Conservation (phyloP, 30 jellyfish, hydroid and myxozoan species). For the Hydractinia echinata region DNA sequence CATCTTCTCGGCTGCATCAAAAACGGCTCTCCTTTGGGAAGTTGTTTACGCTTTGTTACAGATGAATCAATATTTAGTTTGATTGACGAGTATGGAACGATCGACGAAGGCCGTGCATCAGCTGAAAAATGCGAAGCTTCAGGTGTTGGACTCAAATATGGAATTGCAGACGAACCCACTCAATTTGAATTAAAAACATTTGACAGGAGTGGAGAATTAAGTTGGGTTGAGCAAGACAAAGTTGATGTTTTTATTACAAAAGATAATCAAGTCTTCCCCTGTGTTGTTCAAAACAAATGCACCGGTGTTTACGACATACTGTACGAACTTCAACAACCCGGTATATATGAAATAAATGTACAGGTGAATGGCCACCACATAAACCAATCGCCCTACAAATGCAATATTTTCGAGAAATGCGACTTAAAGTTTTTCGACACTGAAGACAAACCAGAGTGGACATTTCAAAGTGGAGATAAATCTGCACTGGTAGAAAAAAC, state of each 20-base stretch:
- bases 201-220: slow-evolving; percentile 17
- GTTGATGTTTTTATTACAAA: slow-evolving; percentile 13
- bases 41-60: slow-evolving; percentile 28
- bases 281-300: slow-evolving; percentile 29
- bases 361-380: slow-evolving; percentile 31
- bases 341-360: slow-evolving; percentile 16
- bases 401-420: slow-evolving; percentile 28
- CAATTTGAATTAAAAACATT: slow-evolving; percentile 20
- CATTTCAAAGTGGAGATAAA: slow-evolving; percentile 22
- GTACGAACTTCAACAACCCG: slow-evolving; percentile 30
- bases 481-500: slow-evolving; percentile 17
- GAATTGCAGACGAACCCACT: slow-evolving; percentile 34
- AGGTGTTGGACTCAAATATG: slow-evolving; percentile 28
- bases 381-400: slow-evolving; percentile 17
- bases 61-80: neutral
- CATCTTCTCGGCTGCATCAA: neutral
- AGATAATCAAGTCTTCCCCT: neutral
- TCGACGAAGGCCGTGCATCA: slow-evolving; percentile 32
- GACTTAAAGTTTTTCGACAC: slow-evolving; percentile 4
- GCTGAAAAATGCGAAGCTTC: slow-evolving; percentile 12
- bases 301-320: slow-evolving; percentile 21
- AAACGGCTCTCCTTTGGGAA: slow-evolving; percentile 2
- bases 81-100: slow-evolving; percentile 18
- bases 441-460: neutral
- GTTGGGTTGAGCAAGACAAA: slow-evolving; percentile 45